phyloP scores from a whole-genome alignment of 2,888 invertebrate species.

The Scaptomyza tumidula region DNA sequence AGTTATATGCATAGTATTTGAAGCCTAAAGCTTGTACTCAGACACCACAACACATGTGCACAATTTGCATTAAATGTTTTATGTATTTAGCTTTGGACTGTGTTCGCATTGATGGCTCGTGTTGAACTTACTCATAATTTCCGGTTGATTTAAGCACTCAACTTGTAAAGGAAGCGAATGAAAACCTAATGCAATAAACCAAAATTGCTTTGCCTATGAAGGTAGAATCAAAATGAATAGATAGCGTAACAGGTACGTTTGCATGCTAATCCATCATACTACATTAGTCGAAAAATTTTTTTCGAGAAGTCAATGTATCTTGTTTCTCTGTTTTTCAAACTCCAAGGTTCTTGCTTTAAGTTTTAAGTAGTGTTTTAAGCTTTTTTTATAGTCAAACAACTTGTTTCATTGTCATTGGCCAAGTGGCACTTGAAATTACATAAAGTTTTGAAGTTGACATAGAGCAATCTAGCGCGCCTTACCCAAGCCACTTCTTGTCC shows the following conservation, averaged over 20 bases:
- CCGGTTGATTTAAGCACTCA: constrained; percentile 44
- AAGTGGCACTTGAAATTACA: constrained; percentile 18
- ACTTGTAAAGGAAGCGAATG: constrained; percentile 1
- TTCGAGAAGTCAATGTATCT: no score
- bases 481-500: constrained; percentile 9
- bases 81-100: constrained; percentile 26
- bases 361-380: no score
- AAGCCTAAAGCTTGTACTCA: constrained; percentile 42
- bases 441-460: constrained; percentile 10
- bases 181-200: constrained; percentile 24
- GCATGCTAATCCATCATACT: no score
- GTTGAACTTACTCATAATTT: constrained; percentile 22
- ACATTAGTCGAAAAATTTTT: no score
- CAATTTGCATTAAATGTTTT: constrained; percentile 24
- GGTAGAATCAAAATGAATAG: not conserved
- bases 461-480: constrained; percentile 16
- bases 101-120: constrained; percentile 15
- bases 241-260: not conserved
- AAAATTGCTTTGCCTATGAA: not conserved
- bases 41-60: constrained; percentile 50
- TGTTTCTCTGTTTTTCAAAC: no score
- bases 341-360: no score
- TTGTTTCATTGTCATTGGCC: constrained; percentile 23
- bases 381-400: not conserved
- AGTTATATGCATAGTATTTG: not conserved